phyloP scores from a whole-genome alignment of 1,140 invertebrate genomes.

The Aphaenogaster ashmeadi region DNA sequence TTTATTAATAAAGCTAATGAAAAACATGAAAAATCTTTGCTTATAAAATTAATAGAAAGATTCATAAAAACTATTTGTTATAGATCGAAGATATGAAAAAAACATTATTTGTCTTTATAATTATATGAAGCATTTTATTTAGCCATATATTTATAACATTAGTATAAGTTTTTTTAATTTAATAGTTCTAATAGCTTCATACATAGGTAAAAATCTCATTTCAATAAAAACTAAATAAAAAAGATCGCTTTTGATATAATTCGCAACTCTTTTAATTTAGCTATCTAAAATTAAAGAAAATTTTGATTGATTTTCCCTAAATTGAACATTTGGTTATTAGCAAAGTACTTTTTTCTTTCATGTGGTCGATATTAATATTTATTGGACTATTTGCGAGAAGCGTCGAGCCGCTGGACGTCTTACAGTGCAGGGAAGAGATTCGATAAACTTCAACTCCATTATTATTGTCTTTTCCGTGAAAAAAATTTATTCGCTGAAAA shows the following conservation, averaged over 20 bases:
- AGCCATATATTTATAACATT: background rate
- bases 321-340: constrained; percentile 21
- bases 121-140: constrained; percentile 1
- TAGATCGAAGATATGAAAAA: background rate
- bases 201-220: background rate
- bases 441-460: constrained; percentile 41
- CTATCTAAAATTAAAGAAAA: background rate
- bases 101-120: background rate
- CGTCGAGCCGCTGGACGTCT: background rate
- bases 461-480: constrained; percentile 14
- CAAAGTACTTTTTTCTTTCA: background rate
- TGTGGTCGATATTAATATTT: constrained; percentile 41
- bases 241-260: background rate
- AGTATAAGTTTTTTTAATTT: background rate
- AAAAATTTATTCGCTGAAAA: constrained; percentile 66
- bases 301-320: background rate
- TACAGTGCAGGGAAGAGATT: constrained; percentile 12
- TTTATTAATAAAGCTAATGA: background rate
- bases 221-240: background rate
- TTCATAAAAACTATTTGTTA: background rate
- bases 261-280: background rate
- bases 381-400: constrained; percentile 43
- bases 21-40: background rate
- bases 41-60: background rate
- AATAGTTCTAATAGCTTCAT: background rate